phyloP scores from a whole-genome alignment of 2,797 vertebrate species.

The Lepidocolaptes lacrymiger region DNA sequence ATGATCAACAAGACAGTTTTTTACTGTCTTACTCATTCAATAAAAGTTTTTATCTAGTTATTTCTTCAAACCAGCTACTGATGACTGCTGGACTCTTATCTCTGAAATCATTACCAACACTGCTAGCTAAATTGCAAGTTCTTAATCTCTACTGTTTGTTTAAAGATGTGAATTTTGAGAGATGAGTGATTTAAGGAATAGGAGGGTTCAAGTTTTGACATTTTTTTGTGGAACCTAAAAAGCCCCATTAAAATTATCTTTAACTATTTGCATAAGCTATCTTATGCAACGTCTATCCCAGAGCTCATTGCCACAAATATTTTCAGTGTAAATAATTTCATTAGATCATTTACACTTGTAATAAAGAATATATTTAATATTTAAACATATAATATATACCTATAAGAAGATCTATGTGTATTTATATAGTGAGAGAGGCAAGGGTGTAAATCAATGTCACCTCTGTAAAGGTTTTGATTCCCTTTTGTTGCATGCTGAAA shows the following conservation, averaged over 20 bases:
- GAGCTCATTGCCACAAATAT: neutral
- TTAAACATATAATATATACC: neutral
- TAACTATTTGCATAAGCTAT: neutral
- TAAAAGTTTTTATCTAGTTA: neutral
- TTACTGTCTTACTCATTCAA: neutral
- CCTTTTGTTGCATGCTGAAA: rapidly evolving
- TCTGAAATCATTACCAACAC: neutral
- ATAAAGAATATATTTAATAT: neutral
- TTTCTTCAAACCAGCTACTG: neutral
- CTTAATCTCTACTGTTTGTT: neutral
- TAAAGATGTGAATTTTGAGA: neutral
- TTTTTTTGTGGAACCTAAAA: neutral
- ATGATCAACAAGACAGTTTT: neutral
- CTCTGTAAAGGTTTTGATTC: neutral
- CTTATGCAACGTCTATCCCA: neutral
- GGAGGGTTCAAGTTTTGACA: neutral
- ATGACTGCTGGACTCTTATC: neutral
- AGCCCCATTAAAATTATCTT: neutral
- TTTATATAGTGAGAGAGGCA: rapidly evolving
- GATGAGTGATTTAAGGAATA: neutral
- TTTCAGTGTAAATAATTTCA: neutral
- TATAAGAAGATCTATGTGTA: neutral
- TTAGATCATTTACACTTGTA: neutral
- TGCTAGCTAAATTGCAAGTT: neutral
- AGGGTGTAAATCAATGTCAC: neutral